Evolutionary conservation across 2,888 invertebrate genomes (phyloP), one percentile per base, ranked within the genome.

Genomic region (Pristionchus mayeri): DNA sequence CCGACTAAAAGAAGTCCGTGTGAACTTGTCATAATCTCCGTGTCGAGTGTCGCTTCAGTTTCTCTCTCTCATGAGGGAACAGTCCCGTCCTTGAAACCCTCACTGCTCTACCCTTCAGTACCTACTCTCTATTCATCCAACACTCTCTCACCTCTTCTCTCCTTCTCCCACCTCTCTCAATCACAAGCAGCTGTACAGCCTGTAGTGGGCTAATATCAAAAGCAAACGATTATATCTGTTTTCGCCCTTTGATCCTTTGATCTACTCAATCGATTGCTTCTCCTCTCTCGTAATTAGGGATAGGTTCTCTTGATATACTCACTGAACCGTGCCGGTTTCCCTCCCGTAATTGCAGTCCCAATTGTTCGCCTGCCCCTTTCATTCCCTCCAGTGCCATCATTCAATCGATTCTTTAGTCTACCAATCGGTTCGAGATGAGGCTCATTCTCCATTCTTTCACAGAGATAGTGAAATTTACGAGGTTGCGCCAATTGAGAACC

Each of bases 11-110:
- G 24, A 60, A 60, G 60, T 60, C 30, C 60, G 60, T 60, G 60
- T 60, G 40, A 40, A 67, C 67, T 67, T 40, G 67, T 67, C 67
- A 67, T 67, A 67, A 67, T 67, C 67, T 37, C 67, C 27, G n/a
- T 21, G 27, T 37, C 40, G 40, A 67, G 13, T 67, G 37, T n/a
- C 67, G 2, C 63, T 63, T 63, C 34, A 30, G 30, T 34, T 34
- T 16, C 63, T 30, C 34, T 21, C 37, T 3, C 3, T 16, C 67
- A 67, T 40, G 37, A 6, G 67, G 37, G 60, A 60, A n/a, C 60
- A 60, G 27, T 60, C 60, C 21, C 21, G 67, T 34, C 67, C 67
- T 67, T 67, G 67, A 67, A 67, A 30, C 21, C 16, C 7, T 18
- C 21, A 67, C 9, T 37, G 67, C 37, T 67, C 37, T 30, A 18